A percentile compares a stretch with the other conserved stretches of the same genome.
phyloP scores from a whole-genome alignment of 2,113 vertebrate genomes.

The Anseranas semipalmata region DNA sequence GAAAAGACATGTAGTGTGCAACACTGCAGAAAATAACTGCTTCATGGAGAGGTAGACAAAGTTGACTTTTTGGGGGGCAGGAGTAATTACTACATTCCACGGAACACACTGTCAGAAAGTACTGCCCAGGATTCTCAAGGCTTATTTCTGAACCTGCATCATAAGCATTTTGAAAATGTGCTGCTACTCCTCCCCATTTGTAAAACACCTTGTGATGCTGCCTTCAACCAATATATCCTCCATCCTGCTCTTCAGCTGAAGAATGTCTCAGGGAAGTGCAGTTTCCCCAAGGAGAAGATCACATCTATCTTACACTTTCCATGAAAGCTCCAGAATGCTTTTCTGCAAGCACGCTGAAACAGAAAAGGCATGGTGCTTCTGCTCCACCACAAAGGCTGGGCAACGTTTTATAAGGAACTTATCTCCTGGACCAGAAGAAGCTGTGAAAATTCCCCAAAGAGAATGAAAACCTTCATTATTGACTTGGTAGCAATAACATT shows the following conservation, averaged over 20 bases:
- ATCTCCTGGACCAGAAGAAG: constrained; percentile 45
- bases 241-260: not conserved
- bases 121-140: not conserved
- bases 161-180: not conserved
- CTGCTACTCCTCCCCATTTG: not conserved
- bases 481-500: constrained; percentile 57
- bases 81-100: not conserved
- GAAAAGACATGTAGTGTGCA: not conserved
- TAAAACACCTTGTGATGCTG: not conserved
- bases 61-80: not conserved
- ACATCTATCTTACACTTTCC: not conserved
- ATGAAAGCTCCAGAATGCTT: not conserved
- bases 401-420: constrained; percentile 46
- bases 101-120: not conserved
- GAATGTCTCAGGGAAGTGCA: not conserved
- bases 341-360: not conserved
- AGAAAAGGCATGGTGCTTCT: not conserved
- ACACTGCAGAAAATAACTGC: not conserved
- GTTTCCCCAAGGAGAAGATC: constrained; percentile 3
- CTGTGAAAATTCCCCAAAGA: constrained; percentile 46
- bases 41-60: not conserved
- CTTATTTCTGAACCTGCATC: not conserved
- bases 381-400: not conserved
- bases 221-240: not conserved
- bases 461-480: constrained; percentile 51